Base-by-base conservation (phyloP, 2,888 invertebrate species). In the Tetrapedia diversipes region DNA sequence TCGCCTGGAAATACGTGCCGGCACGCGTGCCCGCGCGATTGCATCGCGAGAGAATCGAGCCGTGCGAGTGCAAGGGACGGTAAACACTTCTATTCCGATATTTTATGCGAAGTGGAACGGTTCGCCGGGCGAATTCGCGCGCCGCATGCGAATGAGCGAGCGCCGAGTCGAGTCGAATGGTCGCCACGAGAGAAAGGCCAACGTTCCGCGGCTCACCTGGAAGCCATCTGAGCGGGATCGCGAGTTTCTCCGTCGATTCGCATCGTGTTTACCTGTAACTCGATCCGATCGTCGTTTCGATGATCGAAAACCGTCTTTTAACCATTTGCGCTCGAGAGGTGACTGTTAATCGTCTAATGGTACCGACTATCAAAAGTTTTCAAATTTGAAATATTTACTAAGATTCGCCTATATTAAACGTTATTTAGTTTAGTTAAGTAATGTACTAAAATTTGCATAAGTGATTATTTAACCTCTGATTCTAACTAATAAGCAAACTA, bases 1-100 rank as follows among this genome's bases (percentile, higher is more conserved):
- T 56, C 65, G 60, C 47, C 59, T 67, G 56, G 60, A 45, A 39
- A 73, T 54, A 69, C 69, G 74, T 67, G 72, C 53, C 29, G 43
- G 60, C 43, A 53, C 49, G 64, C 78, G 49, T 47, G 61, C 47
- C 61, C 45, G 41, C 51, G 61, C 73, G 78, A 78, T 66, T 74
- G 78, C 74, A 79, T 78, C 64, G 70, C 66, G 76, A 68, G 78
- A 60, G 75, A 61, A 73, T 67, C 66, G 53, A 56, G 34, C 34
- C 37, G 37, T 41, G 75, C 49, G 69, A 66, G 56, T 53, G 67
- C 67, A 41, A 43, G 45, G 24, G 41, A 29, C 54, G 70, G 64
- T 64, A 75, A 70, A 71, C 75, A 53, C 76, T 76, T 41, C 79
- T 76, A 69, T 71, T 57, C 79, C 45, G 74, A 78, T 79, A 60